Conservation (phyloP, 2,888 invertebrate species). For the Escarpia spicata region DNA sequence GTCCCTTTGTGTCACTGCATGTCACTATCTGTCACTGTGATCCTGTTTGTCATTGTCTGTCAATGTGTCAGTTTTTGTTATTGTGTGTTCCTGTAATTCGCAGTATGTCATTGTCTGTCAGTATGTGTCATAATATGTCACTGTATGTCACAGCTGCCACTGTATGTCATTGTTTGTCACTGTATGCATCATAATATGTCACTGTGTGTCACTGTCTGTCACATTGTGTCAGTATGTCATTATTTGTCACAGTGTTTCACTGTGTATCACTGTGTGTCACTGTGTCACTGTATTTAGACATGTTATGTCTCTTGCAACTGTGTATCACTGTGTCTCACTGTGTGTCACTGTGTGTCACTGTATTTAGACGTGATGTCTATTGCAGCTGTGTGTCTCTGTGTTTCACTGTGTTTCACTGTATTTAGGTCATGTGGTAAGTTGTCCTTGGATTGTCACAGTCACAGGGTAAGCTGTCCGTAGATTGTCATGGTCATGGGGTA, state of each 20-base stretch:
- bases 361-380: too few species aligned
- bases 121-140: too few species aligned
- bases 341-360: too few species aligned
- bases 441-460: background rate
- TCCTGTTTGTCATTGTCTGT: too few species aligned
- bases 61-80: too few species aligned
- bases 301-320: constrained; percentile 74
- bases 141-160: too few species aligned
- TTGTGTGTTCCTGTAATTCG: too few species aligned
- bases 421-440: constrained; percentile 56
- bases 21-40: too few species aligned
- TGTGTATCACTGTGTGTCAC: background rate
- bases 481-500: background rate
- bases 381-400: too few species aligned
- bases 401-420: constrained; percentile 51
- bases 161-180: too few species aligned
- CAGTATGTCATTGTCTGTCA: too few species aligned
- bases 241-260: background rate
- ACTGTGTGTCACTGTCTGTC: background rate
- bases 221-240: background rate
- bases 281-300: background rate
- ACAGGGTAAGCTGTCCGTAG: background rate
- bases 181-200: too few species aligned
- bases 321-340: constrained; percentile 72
- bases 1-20: background rate